These are phyloP conservation scores for Cosmia pyralina DNA, from an alignment of 2,888 invertebrate species.

Conservation along the genomic window DNA sequence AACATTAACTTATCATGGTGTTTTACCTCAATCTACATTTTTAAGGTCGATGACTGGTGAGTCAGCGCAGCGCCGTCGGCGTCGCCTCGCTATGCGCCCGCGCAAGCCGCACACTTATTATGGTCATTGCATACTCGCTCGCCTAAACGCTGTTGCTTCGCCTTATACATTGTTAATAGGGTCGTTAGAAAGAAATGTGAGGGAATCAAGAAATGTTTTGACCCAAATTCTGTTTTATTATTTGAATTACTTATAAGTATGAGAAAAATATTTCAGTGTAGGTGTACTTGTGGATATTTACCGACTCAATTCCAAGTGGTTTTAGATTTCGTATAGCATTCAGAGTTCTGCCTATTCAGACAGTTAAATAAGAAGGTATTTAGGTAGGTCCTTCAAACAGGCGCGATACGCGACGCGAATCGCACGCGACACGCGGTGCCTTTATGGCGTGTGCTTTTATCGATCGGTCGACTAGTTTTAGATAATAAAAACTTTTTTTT, in stretches of 20 bases:
- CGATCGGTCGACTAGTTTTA: background rate
- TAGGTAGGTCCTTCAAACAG: too few relatives aligned
- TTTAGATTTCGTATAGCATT: background rate
- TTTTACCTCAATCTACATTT: constrained; percentile 65
- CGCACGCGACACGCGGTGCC: too few relatives aligned
- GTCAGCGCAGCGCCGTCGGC: constrained; percentile 70
- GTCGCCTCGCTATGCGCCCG: constrained; percentile 62
- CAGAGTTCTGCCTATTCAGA: background rate
- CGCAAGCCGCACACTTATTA: constrained; percentile 67
- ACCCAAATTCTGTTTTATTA: constrained; percentile 30
- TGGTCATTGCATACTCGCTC: constrained; percentile 71
- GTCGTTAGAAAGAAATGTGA: constrained; percentile 43
- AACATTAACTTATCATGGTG: constrained; percentile 56
- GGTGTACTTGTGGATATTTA: background rate
- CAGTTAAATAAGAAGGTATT: background rate
- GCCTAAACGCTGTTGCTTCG: constrained; percentile 51
- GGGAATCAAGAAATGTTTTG: constrained; percentile 18
- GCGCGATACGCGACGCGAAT: too few relatives aligned
- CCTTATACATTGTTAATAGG: constrained; percentile 53
- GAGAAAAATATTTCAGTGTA: background rate
- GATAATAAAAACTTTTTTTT: background rate
- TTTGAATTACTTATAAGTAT: constrained; percentile 9
- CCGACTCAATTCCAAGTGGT: background rate
- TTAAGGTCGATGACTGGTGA: constrained; percentile 82
- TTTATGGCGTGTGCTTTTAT: background rate